Conservation (phyloP, 2,113 vertebrate genomes). For the Atractosteus spatula region DNA sequence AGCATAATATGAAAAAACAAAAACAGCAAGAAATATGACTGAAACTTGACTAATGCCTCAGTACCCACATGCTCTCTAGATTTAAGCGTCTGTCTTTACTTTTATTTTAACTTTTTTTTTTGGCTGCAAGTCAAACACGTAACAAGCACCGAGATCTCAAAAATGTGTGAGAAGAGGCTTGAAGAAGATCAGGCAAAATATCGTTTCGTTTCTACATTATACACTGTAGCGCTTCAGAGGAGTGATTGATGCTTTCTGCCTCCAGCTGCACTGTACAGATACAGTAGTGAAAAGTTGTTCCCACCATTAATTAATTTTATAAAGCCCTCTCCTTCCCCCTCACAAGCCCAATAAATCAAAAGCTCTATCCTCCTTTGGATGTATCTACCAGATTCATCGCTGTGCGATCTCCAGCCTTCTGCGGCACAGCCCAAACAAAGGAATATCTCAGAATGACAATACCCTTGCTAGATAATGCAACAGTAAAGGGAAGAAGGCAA, state of each 20-base stretch:
- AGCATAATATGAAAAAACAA: no score
- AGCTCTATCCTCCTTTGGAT: constrained; percentile 15
- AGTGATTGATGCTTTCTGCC: background rate
- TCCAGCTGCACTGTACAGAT: constrained; percentile 11
- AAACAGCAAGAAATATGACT: no score
- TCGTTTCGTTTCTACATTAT: no score
- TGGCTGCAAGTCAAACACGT: no score
- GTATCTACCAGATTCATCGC: constrained; percentile 11
- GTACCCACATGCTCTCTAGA: no score
- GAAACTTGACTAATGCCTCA: no score
- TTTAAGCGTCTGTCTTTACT: no score
- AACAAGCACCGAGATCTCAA: no score
- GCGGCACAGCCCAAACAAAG: constrained; percentile 35
- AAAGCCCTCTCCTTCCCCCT: constrained; percentile 19
- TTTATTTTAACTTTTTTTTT: no score
- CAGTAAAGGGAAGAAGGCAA: constrained; percentile 26
- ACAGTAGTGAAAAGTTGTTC: constrained; percentile 35
- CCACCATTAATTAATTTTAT: constrained; percentile 41
- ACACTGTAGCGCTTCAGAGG: no score
- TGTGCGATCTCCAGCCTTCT: constrained; percentile 24
- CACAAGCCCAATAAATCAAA: constrained; percentile 31
- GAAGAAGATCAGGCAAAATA: no score
- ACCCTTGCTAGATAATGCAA: constrained; percentile 24
- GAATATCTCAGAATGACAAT: constrained; percentile 22
- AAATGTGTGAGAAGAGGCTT: no score